These are phyloP conservation scores for Adelognathus sp. DNA, from an alignment of 2,888 invertebrate genomes.

Conservation along the genomic window DNA sequence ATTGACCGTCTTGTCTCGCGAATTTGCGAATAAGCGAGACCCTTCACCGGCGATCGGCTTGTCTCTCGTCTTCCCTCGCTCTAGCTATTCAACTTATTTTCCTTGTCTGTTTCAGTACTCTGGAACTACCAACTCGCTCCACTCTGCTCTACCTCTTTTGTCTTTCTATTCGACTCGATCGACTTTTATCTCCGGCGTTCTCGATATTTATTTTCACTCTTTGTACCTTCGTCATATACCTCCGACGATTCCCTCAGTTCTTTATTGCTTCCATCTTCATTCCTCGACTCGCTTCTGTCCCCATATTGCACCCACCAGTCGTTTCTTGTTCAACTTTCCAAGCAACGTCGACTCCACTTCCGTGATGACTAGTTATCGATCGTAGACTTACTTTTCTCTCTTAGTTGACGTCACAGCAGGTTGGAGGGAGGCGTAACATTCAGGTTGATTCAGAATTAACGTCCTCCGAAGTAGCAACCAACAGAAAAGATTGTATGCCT, in stretches of 20 bases:
- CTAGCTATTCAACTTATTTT: no score
- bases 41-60: constrained; percentile 32
- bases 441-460: no score
- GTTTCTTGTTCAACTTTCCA: constrained; percentile 48
- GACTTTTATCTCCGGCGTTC: constrained; percentile 46
- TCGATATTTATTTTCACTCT: constrained; percentile 22
- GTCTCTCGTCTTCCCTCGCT: constrained; percentile 20
- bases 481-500: no score
- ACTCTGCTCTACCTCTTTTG: background rate
- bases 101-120: constrained; percentile 2
- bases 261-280: constrained; percentile 13
- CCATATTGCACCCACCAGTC: constrained; percentile 6
- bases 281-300: constrained; percentile 15
- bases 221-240: constrained; percentile 3
- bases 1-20: constrained; percentile 59
- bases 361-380: constrained; percentile 53
- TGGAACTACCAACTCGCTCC: background rate
- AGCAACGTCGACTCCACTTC: constrained; percentile 61
- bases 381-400: constrained; percentile 44
- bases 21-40: constrained; percentile 41
- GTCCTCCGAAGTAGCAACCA: no score
- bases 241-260: background rate
- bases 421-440: constrained; percentile 1
- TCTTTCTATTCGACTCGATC: constrained; percentile 33
- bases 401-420: constrained; percentile 34